These are phyloP conservation scores for Rotaria magnacalcarata DNA, from an alignment of 2,888 invertebrate genomes.

Conservation along the genomic window DNA sequence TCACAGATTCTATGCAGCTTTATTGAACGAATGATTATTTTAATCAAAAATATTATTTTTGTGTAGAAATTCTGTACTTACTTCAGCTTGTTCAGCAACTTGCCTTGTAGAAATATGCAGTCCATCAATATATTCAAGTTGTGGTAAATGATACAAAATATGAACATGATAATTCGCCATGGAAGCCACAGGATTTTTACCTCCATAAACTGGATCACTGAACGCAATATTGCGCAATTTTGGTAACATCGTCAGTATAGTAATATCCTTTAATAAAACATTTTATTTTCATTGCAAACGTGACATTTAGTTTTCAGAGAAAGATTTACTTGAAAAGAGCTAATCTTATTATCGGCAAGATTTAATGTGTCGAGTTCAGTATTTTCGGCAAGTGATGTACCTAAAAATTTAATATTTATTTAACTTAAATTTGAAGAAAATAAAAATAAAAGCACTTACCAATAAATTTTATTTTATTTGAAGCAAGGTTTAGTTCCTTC, in stretches of 20 bases:
- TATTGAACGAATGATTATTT: too few species aligned
- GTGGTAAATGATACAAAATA: conserved; percentile 56
- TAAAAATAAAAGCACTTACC: conserved; percentile 48
- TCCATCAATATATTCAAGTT: conserved; percentile 53
- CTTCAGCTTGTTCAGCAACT: conserved; percentile 55
- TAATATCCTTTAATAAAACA: conserved; percentile 46
- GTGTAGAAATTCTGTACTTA: conserved; percentile 47
- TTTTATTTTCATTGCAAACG: not conserved
- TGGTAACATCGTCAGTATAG: conserved; percentile 53
- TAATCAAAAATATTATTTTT: too few species aligned
- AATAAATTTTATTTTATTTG: conserved; percentile 56
- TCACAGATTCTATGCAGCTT: too few species aligned
- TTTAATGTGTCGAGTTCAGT: conserved; percentile 53
- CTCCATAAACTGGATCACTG: conserved; percentile 54
- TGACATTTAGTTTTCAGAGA: too few species aligned
- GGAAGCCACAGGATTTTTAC: conserved; percentile 54
- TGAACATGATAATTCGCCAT: conserved; percentile 59
- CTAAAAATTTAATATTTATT: not conserved
- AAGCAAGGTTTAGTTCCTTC: conserved; percentile 56
- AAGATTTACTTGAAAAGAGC: conserved; percentile 33
- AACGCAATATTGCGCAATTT: conserved; percentile 52
- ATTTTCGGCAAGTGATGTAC: conserved; percentile 4
- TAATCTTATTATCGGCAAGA: conserved; percentile 55
- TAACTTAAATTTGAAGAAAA: not conserved
- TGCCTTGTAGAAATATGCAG: conserved; percentile 54